These are phyloP conservation scores for Mormyrus hasselquistii DNA, from an alignment of 2,797 vertebrate genomes.

Conservation along the genomic window DNA sequence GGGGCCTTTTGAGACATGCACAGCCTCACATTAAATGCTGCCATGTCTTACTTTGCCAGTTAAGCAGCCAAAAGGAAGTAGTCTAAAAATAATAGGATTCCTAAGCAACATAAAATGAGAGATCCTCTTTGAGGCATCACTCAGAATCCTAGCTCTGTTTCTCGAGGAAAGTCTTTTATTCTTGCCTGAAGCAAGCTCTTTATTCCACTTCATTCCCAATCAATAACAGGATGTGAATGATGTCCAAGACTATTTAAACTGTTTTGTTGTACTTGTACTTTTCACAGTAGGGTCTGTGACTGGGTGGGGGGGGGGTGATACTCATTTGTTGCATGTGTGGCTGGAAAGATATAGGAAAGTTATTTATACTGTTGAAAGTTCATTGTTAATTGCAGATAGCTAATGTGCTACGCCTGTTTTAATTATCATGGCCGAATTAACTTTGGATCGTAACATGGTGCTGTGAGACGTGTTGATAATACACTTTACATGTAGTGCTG, in stretches of 20 bases:
- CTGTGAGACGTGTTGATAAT: not conserved
- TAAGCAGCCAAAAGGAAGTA: not conserved
- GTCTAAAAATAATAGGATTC: conserved; percentile 2
- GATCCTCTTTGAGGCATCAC: not conserved
- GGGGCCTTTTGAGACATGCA: not conserved
- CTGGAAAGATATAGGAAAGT: not conserved
- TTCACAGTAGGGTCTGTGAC: not conserved
- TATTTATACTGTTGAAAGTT: not conserved
- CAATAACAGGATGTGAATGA: conserved; percentile 1
- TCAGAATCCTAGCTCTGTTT: not conserved
- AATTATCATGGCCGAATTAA: not conserved
- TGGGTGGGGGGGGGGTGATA: not conserved
- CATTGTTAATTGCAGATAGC: not conserved
- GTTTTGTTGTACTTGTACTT: not conserved
- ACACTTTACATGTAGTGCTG: not conserved
- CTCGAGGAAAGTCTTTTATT: not conserved
- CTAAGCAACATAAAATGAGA: not conserved
- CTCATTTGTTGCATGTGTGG: not conserved
- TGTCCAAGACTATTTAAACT: not conserved
- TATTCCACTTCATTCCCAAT: not conserved
- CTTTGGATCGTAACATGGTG: not conserved
- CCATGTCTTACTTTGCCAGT: not conserved
- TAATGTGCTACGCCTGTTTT: not conserved
- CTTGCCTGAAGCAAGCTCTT: not conserved
- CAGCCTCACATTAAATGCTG: not conserved